phyloP scores from a whole-genome alignment of 2,888 invertebrate species.

The Agriotes lineatus region DNA sequence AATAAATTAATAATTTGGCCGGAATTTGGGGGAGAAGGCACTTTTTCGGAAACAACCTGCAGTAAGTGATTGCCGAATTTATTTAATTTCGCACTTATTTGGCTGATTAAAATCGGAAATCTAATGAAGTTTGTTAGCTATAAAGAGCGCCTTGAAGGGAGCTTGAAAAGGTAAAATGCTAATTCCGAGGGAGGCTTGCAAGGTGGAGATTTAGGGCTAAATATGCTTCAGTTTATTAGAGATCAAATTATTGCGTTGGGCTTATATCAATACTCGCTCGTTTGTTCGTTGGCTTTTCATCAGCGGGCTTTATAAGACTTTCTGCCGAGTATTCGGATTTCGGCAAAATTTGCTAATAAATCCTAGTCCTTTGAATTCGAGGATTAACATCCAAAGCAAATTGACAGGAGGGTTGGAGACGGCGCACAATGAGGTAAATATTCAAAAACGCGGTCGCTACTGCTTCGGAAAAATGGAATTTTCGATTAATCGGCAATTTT shows the following conservation, averaged over 20 bases:
- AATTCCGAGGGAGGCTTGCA: not conserved
- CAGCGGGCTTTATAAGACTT: not conserved
- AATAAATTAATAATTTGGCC: no score
- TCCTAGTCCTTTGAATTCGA: not conserved
- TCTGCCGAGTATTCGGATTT: not conserved
- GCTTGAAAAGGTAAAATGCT: constrained; percentile 2
- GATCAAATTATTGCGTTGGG: constrained; percentile 3
- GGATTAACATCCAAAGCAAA: constrained; percentile 1
- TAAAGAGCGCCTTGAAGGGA: constrained; percentile 1
- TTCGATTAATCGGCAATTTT: not conserved
- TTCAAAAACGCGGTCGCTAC: no score
- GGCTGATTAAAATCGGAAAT: constrained; percentile 4
- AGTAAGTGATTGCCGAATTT: no score
- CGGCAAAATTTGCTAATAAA: constrained; percentile 8
- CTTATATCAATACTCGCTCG: constrained; percentile 7
- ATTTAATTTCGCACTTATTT: no score
- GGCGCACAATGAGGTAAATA: no score
- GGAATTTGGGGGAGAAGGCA: no score
- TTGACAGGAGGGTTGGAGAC: no score
- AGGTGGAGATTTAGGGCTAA: not conserved
- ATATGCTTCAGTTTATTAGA: not conserved
- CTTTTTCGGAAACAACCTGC: no score
- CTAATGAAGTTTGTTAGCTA: constrained; percentile 11
- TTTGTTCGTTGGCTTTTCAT: constrained; percentile 11
- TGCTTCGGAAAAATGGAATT: not conserved